Base-by-base conservation (phyloP, 2,888 invertebrate species). In the Diogma glabrata region DNA sequence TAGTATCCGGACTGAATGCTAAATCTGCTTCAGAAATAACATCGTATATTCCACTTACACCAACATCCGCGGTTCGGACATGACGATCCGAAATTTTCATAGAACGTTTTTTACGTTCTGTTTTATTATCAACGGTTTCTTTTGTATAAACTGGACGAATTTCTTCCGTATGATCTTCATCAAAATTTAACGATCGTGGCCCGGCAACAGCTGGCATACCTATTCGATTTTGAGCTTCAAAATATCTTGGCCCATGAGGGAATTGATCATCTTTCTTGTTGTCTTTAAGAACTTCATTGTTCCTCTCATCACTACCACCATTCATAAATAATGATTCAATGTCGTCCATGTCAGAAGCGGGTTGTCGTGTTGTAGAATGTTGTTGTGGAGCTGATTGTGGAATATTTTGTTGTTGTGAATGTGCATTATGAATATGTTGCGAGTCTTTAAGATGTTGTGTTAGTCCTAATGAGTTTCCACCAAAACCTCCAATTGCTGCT, bases 11-110 rank as follows among this genome's bases (percentile, higher is more conserved):
- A 59, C 87, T 88, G 67, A 93, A 93, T 30, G 87, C 90, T 36
- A 93, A 72, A 67, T 93, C 93, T 2, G 90, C 89, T 67, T 91
- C 89, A 4, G 92, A 91, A 52, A 93, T 89, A 46, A 93, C 89
- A 58, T 91, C 89, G 67, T 91, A 92, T 19, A 90, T 77, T 0
- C 90, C 88, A 56, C 87, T 87, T 2, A 93, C 91, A 6, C 92
- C 91, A 2, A 92, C 88, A 63, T 90, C 90, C 3, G 89, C 85
- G 55, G 86, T 88, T 49, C 88, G 78, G 2, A 78, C 84, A 62
- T 86, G 85, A 12, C 87, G 75, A 62, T 83, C 82, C 5, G 80
- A 76, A 12, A 83, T 75, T 4, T 78, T 75, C 52, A 84, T 71
- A 2, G 80, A 79, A 4, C 87, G 77, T 47, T 82, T 75, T 23